Evolutionary conservation across 2,888 invertebrate genomes (phyloP), one percentile per base, ranked within the genome.

Genomic region (Diarsia brunnea): DNA sequence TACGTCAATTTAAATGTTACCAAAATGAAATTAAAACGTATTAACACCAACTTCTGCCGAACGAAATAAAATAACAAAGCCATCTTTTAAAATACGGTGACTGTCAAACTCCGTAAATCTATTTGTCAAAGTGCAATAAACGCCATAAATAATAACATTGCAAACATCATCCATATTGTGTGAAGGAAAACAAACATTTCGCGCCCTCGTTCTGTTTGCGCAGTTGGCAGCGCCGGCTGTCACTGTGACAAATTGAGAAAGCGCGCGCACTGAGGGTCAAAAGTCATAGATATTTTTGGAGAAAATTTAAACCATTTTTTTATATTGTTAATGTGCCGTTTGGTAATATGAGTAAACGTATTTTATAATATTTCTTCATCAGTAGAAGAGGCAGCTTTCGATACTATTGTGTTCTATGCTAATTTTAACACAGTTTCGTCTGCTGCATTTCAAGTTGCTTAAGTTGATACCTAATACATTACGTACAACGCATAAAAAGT

Each of bases 131-230:
- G 89, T 87, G 92, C 91, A 92, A 92, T 92, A 90, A 91, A 92
- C 87, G 89, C 92, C 88, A 94, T 94, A 94, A 94, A 94, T 94
- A 94, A 94, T 94, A 93, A 93, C 92, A 88, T 77, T 75, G 91
- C 91, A 94, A 94, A 94, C 93, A 94, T 78, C 88, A 81, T 88
- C 91, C 92, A 91, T 92, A 94, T 94, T 94, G 93, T 93, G 89
- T 88, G 87, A 88, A 89, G 89, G 88, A 92, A 93, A 93, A 93
- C 93, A 94, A 94, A 94, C 92, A 94, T 91, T 91, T 93, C 92
- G 93, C 93, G 94, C 94, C 94, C 94, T 93, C 90, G 89, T 75
- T 82, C 27, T 94, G 94, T 95, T 95, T 95, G 94, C 92, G 91
- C 94, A 95, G 94, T 95, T 95, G 94, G 94, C 91, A 91, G 89